These are phyloP conservation scores for Temnothorax longispinosus DNA, from an alignment of 1,140 invertebrate species.

Conservation along the genomic window DNA sequence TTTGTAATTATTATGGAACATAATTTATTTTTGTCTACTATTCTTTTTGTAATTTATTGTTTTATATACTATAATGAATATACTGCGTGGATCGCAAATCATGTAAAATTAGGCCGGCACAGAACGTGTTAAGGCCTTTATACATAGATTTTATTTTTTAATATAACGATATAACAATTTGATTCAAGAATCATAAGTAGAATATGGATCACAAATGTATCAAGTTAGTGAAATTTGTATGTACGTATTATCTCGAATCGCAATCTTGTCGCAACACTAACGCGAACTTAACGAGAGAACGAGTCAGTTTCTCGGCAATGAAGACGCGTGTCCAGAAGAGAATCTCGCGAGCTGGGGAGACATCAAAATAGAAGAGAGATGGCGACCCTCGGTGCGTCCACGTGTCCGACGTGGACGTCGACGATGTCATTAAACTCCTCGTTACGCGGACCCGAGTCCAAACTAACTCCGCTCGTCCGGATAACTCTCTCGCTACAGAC, in stretches of 20 bases:
- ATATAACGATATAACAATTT: neutral
- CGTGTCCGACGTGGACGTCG: constrained; percentile 77
- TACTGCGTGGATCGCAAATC: too few relatives aligned
- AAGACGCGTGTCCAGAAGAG: constrained; percentile 23
- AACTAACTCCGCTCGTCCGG: constrained; percentile 70
- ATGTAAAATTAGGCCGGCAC: too few relatives aligned
- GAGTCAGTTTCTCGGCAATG: constrained; percentile 13
- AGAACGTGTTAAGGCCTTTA: neutral
- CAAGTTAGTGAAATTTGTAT: neutral
- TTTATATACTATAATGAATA: too few relatives aligned
- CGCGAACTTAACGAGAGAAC: neutral
- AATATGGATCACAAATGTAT: neutral
- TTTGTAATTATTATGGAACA: too few relatives aligned
- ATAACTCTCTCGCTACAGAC: constrained; percentile 57
- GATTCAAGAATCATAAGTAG: neutral
- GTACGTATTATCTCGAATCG: neutral
- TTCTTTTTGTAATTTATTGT: too few relatives aligned
- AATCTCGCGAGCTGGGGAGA: constrained; percentile 45
- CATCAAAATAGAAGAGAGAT: constrained; percentile 68
- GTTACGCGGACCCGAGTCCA: constrained; percentile 74
- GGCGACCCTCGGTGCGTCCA: constrained; percentile 67
- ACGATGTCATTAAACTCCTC: constrained; percentile 83
- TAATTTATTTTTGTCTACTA: too few relatives aligned
- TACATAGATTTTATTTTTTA: neutral
- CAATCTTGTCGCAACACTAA: neutral